phyloP scores from a whole-genome alignment of 2,888 invertebrate genomes.

The Scaptomyza parva region DNA sequence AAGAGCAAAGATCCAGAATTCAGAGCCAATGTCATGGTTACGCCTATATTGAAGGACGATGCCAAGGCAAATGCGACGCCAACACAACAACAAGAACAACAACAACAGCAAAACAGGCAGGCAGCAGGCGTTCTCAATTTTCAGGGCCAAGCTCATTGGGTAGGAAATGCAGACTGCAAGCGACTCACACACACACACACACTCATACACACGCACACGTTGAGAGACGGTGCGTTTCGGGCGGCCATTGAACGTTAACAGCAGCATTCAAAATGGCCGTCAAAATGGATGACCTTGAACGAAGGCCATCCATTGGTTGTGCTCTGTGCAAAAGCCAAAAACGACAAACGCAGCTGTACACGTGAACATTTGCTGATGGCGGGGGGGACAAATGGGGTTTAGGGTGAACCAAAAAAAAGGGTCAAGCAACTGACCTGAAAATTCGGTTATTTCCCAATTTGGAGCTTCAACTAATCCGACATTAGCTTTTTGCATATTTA shows the following conservation, averaged over 20 bases:
- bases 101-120: too few species aligned
- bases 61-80: constrained; percentile 67
- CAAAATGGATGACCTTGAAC: constrained; percentile 78
- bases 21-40: constrained; percentile 80
- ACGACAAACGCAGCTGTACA: neutral
- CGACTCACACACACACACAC: constrained; percentile 1
- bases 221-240: constrained; percentile 35
- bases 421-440: neutral
- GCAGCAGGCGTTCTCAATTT: constrained; percentile 51
- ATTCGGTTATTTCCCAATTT: too few species aligned
- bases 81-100: constrained; percentile 69
- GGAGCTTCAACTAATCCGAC: neutral
- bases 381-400: neutral
- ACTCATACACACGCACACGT: neutral
- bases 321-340: constrained; percentile 25
- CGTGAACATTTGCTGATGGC: neutral
- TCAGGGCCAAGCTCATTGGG: constrained; percentile 71
- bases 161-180: constrained; percentile 67
- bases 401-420: constrained; percentile 8
- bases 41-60: constrained; percentile 77
- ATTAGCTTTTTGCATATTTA: neutral
- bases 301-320: constrained; percentile 69
- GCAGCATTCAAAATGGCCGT: constrained; percentile 74
- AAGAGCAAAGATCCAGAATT: constrained; percentile 34
- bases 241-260: constrained; percentile 68